Conservation (phyloP, 2,113 vertebrate species). For the Tetraodon nigroviridis region DNA sequence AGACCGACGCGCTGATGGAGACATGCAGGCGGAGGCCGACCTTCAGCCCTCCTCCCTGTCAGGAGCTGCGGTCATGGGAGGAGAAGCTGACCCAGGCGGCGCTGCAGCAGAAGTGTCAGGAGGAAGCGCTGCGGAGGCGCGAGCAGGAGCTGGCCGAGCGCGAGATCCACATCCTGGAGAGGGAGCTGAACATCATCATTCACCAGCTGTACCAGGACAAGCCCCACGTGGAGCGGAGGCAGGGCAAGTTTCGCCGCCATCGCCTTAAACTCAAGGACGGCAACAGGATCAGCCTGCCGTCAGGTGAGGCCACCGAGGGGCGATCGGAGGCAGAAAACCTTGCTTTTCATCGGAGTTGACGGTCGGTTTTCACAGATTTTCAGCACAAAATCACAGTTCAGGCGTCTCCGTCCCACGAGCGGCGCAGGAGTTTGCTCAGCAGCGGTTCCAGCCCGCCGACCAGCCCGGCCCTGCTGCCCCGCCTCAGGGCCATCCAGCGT, state of each 20-base stretch:
- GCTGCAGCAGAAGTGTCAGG: constrained; percentile 93
- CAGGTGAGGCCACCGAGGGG: constrained; percentile 71
- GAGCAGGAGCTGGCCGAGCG: constrained; percentile 94
- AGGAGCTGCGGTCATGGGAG: constrained; percentile 96
- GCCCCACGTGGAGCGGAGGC: constrained; percentile 89
- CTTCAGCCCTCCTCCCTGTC: neutral
- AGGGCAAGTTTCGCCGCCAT: constrained; percentile 92
- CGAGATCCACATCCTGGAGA: constrained; percentile 93
- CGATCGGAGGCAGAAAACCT: neutral
- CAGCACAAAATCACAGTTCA: constrained; percentile 99
- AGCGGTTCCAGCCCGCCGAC: constrained; percentile 88
- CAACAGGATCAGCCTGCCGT: constrained; percentile 94
- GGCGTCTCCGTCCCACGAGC: constrained; percentile 92
- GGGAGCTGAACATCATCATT: constrained; percentile 96
- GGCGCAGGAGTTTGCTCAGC: constrained; percentile 85
- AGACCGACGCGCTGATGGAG: neutral
- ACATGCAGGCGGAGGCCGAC: neutral
- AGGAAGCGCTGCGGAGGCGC: constrained; percentile 85
- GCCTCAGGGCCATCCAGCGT: constrained; percentile 96
- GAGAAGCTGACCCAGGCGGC: constrained; percentile 90
- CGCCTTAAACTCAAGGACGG: constrained; percentile 91
- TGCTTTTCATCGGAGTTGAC: neutral
- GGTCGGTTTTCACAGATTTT: constrained; percentile 78
- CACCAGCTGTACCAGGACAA: constrained; percentile 97
- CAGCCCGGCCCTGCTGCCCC: constrained; percentile 89